Base-by-base conservation (phyloP, 2,888 invertebrate species). In the Branchellion lobata region DNA sequence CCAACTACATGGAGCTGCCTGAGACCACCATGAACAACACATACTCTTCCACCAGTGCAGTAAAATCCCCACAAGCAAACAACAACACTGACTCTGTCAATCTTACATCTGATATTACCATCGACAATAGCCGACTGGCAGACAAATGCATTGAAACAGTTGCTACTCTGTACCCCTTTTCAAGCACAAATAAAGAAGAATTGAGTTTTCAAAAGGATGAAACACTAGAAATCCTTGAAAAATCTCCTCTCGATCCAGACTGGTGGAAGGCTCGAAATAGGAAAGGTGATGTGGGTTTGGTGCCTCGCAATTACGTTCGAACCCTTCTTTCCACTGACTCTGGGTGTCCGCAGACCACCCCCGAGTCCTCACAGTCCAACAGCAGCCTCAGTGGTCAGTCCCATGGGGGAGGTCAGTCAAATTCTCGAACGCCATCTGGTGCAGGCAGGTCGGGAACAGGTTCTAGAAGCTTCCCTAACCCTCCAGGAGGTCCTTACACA, bases 181-280 rank as follows among this genome's bases (percentile, higher is more conserved):
- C 94, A 83, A 95, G 95, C 88, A 93, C 85, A 69, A 86, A 86
- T 82, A 83, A 94, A 87, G 96, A 96, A 88, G 97, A 98, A 89
- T 89, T 98, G 84, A 94, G 94, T 83, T 98, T 97, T 88, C 95
- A 96, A 87, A 97, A 97, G 87, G 96, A 96, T 77, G 98, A 99
- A 89, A 83, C 94, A 76, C 90, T 99, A 84, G 96, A 97, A 89
- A 95, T 99, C 84, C 90, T 99, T 82, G 97, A 97, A 89, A 92
- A 96, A 86, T 97, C 98, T 11, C 92, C 93, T 5, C 93, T 95
- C 82, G 99, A 99, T 90, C 98, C 99, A 11, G 98, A 99, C 90
- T 99, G 99, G 99, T 95, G 93, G 90, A 93, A 94, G 87, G 98
- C 98, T 79, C 90, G 96, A 73, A 98, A 98, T 90, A 91, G 92